Evolutionary conservation across 2,888 invertebrate genomes (phyloP).

Genomic region (Campoletis raptor): DNA sequence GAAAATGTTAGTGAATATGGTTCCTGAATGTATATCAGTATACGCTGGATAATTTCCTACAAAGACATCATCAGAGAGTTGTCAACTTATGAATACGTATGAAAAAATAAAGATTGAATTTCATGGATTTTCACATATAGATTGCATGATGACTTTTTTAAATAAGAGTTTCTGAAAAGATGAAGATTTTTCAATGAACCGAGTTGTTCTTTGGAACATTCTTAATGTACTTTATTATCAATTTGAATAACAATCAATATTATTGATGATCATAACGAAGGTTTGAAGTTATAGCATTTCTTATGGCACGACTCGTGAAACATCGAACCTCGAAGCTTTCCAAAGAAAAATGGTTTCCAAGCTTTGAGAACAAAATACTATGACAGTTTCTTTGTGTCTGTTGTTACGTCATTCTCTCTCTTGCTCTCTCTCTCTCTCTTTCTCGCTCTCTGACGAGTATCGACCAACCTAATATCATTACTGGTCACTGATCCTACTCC

Average conservation of each 20-base stretch:
- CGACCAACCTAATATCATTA: conserved; percentile 81
- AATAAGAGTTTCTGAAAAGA: neutral
- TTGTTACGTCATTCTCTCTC: conserved; percentile 13
- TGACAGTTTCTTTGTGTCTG: neutral
- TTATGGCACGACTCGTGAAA: neutral
- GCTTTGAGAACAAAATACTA: conserved; percentile 1
- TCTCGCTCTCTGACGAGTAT: conserved; percentile 46
- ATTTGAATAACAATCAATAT: neutral
- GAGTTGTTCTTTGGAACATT: neutral
- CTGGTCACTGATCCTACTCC: conserved; percentile 73
- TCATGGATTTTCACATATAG: neutral
- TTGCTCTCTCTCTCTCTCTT: conserved; percentile 35
- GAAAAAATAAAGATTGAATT: neutral
- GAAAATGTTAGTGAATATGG: neutral
- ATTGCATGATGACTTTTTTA: neutral
- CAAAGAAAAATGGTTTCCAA: neutral
- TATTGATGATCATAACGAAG: neutral
- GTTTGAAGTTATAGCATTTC: neutral
- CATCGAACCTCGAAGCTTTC: neutral
- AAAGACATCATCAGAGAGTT: neutral
- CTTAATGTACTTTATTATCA: neutral
- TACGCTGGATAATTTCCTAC: neutral
- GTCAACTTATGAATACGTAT: neutral
- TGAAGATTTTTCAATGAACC: neutral
- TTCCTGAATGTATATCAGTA: neutral